Evolutionary conservation across 1,140 invertebrate genomes (phyloP).

Genomic region (Adelges cooleyi): DNA sequence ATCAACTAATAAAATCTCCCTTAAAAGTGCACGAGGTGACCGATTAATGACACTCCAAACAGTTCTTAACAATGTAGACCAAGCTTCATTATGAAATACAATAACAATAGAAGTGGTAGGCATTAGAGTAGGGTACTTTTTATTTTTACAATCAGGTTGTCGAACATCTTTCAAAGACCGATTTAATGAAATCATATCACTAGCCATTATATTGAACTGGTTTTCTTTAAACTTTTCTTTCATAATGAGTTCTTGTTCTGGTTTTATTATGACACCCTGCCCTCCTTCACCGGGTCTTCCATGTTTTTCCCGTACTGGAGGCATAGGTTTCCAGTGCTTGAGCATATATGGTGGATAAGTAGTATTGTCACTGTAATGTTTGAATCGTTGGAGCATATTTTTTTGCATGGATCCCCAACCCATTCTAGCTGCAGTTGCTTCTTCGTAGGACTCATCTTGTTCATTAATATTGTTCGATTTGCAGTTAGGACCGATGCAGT

Average conservation of each 20-base stretch:
- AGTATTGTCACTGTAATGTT: conserved; percentile 31
- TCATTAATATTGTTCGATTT: conserved; percentile 7
- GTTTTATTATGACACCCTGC: conserved; percentile 72
- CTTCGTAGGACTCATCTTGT: not conserved
- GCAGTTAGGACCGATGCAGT: conserved; percentile 62
- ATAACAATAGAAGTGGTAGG: conserved; percentile 89
- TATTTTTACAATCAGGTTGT: conserved; percentile 69
- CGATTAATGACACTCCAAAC: conserved; percentile 95
- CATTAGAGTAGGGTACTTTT: conserved; percentile 60
- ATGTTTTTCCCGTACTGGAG: conserved; percentile 51
- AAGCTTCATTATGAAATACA: conserved; percentile 96
- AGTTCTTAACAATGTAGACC: conserved; percentile 87
- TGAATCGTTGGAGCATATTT: conserved; percentile 31
- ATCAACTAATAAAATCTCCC: conserved; percentile 91
- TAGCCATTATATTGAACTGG: conserved; percentile 96
- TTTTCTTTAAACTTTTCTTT: conserved; percentile 94
- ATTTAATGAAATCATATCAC: conserved; percentile 95
- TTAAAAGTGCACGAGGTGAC: conserved; percentile 71
- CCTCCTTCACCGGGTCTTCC: conserved; percentile 78
- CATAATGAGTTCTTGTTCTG: conserved; percentile 71
- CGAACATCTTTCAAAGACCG: conserved; percentile 88
- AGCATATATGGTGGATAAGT: conserved; percentile 45
- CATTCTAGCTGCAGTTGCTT: not conserved
- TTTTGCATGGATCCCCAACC: not conserved
- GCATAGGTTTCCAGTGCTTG: conserved; percentile 59